Conservation (phyloP, 2,113 vertebrate genomes). For the Callocephalon fimbriatum region DNA sequence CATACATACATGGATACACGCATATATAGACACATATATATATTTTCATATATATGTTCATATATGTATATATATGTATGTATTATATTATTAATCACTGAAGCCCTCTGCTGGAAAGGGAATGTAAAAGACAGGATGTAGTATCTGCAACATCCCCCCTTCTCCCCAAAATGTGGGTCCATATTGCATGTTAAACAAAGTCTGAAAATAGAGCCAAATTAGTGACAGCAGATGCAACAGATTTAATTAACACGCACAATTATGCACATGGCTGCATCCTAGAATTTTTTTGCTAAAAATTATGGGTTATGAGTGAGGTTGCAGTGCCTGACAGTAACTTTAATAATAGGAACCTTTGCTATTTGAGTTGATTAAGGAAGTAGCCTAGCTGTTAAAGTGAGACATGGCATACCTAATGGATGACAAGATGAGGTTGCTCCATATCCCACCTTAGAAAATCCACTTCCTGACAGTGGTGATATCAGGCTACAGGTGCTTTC, state of each 20-base stretch:
- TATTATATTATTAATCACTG: not conserved
- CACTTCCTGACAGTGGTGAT: not conserved
- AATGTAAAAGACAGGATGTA: not conserved
- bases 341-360: not conserved
- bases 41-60: too few species aligned
- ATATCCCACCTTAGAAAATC: not conserved
- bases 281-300: not conserved
- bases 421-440: not conserved
- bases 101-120: constrained; percentile 6
- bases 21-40: accelerated
- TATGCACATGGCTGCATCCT: not conserved
- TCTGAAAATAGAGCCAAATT: not conserved
- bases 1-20: not conserved
- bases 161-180: not conserved
- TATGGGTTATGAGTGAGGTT: not conserved
- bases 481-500: not conserved
- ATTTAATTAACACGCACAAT: not conserved
- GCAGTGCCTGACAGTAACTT: not conserved
- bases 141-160: not conserved
- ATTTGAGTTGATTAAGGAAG: not conserved
- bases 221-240: not conserved
- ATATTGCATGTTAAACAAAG: not conserved
- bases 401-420: not conserved
- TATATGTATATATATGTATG: not conserved
- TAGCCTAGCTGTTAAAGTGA: not conserved